These are phyloP conservation scores for Falcaria lacertinaria DNA, from an alignment of 2,888 invertebrate species.

Conservation along the genomic window DNA sequence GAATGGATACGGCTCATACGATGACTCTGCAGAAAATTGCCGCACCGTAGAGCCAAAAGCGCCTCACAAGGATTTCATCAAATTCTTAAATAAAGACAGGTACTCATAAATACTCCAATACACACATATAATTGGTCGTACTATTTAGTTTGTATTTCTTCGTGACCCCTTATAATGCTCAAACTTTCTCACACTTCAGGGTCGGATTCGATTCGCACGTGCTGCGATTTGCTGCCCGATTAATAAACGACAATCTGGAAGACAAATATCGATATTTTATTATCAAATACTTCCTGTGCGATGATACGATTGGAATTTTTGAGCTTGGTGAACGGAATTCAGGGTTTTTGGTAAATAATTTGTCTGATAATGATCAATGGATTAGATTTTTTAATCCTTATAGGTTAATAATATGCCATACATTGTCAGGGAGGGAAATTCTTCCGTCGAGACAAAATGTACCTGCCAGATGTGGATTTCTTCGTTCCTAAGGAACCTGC, in stretches of 20 bases:
- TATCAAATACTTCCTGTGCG: slow-evolving; percentile 88
- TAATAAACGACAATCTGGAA: slow-evolving; percentile 85
- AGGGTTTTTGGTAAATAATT: slow-evolving; percentile 70
- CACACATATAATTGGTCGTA: neutral
- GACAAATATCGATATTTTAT: slow-evolving; percentile 86
- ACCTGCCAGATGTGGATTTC: slow-evolving; percentile 86
- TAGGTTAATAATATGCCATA: neutral
- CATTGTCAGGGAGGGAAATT: slow-evolving; percentile 80
- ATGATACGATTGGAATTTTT: slow-evolving; percentile 91
- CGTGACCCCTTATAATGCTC: neutral
- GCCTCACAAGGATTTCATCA: slow-evolving; percentile 87
- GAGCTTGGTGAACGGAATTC: slow-evolving; percentile 88
- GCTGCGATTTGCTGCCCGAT: slow-evolving; percentile 87
- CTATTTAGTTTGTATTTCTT: neutral
- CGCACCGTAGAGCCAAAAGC: slow-evolving; percentile 88
- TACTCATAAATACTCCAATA: slow-evolving; percentile 32
- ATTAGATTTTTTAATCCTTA: neutral
- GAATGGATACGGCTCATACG: slow-evolving; percentile 94
- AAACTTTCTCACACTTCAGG: slow-evolving; percentile 41
- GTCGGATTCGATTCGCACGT: slow-evolving; percentile 87
- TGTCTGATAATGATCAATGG: too few species aligned
- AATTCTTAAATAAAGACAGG: slow-evolving; percentile 89
- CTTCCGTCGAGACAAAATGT: slow-evolving; percentile 83
- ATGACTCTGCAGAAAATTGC: slow-evolving; percentile 94
- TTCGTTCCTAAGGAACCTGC: slow-evolving; percentile 85